Percentiles rank a stretch among this genome's conserved stretches.
These are phyloP conservation scores for Apodemia mormo DNA, from an alignment of 2,888 invertebrate genomes.

Conservation along the genomic window DNA sequence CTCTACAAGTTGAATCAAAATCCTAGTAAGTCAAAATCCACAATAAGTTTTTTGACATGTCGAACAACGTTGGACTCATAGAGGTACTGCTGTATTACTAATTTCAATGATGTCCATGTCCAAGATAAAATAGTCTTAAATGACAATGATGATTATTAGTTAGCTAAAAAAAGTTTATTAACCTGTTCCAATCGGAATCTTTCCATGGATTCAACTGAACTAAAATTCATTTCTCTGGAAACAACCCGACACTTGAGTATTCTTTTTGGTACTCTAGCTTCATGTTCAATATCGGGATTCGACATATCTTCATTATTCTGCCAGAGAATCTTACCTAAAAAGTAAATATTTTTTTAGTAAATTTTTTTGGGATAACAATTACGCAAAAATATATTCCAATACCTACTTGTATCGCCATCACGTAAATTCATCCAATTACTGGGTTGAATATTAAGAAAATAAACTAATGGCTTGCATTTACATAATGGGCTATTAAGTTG, in stretches of 20 bases:
- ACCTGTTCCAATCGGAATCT: conserved; percentile 96
- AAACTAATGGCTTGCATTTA: background rate
- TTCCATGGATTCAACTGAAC: conserved; percentile 95
- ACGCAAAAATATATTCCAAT: background rate
- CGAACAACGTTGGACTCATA: no score
- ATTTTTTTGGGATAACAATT: background rate
- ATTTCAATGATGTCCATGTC: no score
- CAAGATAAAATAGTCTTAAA: no score
- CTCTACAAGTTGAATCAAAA: no score
- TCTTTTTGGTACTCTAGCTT: conserved; percentile 97
- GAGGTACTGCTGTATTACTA: no score
- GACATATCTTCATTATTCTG: conserved; percentile 98
- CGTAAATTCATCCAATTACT: conserved; percentile 99
- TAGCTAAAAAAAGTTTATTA: background rate
- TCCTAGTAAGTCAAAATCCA: no score
- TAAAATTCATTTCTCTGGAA: conserved; percentile 94
- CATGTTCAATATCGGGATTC: conserved; percentile 93
- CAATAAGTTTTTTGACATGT: no score
- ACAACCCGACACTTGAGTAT: conserved; percentile 96
- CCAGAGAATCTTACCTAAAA: conserved; percentile 94
- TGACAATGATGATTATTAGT: no score
- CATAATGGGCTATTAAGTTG: no score
- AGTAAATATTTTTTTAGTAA: conserved; percentile 24
- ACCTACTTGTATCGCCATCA: conserved; percentile 90
- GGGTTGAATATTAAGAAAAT: conserved; percentile 49